Conservation (phyloP, 2,113 vertebrate genomes). For the Gopherus evgoodei region DNA sequence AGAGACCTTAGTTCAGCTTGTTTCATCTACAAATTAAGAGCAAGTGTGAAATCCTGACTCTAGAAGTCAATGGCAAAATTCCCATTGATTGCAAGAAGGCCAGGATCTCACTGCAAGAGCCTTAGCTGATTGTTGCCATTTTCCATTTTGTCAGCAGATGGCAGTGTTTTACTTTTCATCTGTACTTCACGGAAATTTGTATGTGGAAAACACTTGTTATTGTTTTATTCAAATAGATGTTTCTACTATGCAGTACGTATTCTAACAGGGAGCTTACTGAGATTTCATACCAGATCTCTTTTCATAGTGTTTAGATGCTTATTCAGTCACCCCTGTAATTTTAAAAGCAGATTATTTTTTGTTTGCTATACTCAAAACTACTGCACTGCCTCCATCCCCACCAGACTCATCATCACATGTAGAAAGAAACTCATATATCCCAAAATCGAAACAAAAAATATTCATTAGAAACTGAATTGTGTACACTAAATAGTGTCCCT, state of each 20-base stretch:
- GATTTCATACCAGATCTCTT: constrained; percentile 26
- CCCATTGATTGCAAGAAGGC: background rate
- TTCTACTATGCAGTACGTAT: background rate
- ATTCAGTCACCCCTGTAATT: constrained; percentile 49
- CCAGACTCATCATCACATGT: background rate
- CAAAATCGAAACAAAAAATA: accelerated
- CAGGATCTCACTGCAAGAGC: accelerated
- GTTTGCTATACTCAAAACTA: background rate
- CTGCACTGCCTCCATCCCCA: background rate
- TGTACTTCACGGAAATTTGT: background rate
- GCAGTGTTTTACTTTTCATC: constrained; percentile 64
- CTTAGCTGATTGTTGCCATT: background rate
- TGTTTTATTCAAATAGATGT: background rate
- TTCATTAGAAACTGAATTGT: background rate
- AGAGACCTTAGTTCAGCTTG: background rate
- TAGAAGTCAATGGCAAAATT: background rate
- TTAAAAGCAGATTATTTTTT: constrained; percentile 35
- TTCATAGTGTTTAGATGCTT: constrained; percentile 17
- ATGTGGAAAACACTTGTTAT: accelerated
- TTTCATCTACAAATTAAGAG: background rate
- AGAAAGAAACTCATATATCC: background rate
- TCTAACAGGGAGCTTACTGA: background rate
- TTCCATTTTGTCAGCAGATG: constrained; percentile 60
- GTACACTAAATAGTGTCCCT: background rate
- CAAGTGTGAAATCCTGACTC: background rate